phyloP scores from a whole-genome alignment of 1,140 invertebrate species.

The Pseudomyrmex sp. region DNA sequence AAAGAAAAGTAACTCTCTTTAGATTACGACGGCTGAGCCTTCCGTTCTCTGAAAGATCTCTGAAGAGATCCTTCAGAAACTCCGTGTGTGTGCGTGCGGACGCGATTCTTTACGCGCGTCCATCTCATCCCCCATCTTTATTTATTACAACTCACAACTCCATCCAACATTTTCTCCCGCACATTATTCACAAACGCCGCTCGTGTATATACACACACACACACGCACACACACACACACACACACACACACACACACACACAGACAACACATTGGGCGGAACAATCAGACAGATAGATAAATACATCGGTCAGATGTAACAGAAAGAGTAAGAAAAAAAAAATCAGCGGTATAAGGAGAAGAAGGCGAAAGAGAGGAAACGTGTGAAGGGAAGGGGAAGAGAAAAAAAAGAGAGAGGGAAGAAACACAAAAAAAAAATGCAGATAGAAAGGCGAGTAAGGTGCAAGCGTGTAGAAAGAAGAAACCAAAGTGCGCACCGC shows the following conservation, averaged over 20 bases:
- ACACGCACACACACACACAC: slow-evolving; percentile 57
- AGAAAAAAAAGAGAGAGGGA: background rate
- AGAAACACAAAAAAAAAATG: slow-evolving; percentile 35
- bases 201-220: slow-evolving; percentile 55
- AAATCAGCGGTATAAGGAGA: slow-evolving; percentile 29
- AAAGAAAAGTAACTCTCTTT: slow-evolving; percentile 82
- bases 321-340: slow-evolving; percentile 51
- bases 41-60: slow-evolving; percentile 66
- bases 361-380: background rate
- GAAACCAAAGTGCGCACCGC: slow-evolving; percentile 60
- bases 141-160: slow-evolving; percentile 33
- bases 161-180: slow-evolving; percentile 63
- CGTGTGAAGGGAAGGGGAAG: slow-evolving; percentile 8
- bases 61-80: slow-evolving; percentile 62
- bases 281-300: slow-evolving; percentile 63
- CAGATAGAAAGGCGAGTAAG: slow-evolving; percentile 39
- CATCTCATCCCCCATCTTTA: slow-evolving; percentile 49
- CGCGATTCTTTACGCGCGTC: slow-evolving; percentile 68
- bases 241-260: slow-evolving; percentile 60
- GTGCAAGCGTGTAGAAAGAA: slow-evolving; percentile 60
- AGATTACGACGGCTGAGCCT: slow-evolving; percentile 65
- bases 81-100: slow-evolving; percentile 39
- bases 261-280: slow-evolving; percentile 60
- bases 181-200: slow-evolving; percentile 65
- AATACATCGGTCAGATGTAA: slow-evolving; percentile 46